These are phyloP conservation scores for Corythornis vintsioides DNA, from an alignment of 2,113 vertebrate species.

Conservation along the genomic window DNA sequence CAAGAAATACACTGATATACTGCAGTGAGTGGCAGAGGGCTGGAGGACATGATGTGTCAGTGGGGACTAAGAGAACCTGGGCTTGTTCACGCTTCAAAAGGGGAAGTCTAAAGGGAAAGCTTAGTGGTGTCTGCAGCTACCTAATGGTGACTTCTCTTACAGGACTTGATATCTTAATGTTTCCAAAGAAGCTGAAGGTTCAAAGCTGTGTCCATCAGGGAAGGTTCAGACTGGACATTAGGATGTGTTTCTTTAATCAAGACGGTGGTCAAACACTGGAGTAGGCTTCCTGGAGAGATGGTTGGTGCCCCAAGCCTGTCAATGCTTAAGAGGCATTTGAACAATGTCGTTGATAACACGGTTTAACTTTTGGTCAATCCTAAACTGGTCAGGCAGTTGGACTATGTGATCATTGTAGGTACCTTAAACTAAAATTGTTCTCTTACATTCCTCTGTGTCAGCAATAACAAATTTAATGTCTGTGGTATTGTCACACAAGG, in stretches of 20 bases:
- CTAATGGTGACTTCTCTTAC: too few species aligned
- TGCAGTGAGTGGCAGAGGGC: too few species aligned
- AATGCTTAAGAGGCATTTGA: background rate
- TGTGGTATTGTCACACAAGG: background rate
- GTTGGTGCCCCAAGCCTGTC: rapidly evolving
- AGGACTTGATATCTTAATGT: too few species aligned
- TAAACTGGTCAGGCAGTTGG: background rate
- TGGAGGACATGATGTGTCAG: too few species aligned
- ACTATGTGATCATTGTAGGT: background rate
- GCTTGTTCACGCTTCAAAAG: too few species aligned
- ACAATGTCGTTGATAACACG: background rate
- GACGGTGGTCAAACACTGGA: background rate
- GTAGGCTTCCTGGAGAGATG: background rate
- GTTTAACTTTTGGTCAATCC: background rate
- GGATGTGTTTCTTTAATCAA: background rate
- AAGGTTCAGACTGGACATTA: too few species aligned
- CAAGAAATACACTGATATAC: too few species aligned
- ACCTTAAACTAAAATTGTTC: background rate
- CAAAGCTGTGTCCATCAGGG: too few species aligned
- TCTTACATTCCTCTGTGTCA: background rate
- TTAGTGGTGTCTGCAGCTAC: too few species aligned
- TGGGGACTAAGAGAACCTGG: too few species aligned
- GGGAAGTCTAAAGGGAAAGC: too few species aligned
- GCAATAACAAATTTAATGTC: background rate
- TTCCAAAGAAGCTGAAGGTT: too few species aligned